phyloP scores from a whole-genome alignment of 37 sponge, comb jelly and placozoan genomes.

The Corticium candelabrum region DNA sequence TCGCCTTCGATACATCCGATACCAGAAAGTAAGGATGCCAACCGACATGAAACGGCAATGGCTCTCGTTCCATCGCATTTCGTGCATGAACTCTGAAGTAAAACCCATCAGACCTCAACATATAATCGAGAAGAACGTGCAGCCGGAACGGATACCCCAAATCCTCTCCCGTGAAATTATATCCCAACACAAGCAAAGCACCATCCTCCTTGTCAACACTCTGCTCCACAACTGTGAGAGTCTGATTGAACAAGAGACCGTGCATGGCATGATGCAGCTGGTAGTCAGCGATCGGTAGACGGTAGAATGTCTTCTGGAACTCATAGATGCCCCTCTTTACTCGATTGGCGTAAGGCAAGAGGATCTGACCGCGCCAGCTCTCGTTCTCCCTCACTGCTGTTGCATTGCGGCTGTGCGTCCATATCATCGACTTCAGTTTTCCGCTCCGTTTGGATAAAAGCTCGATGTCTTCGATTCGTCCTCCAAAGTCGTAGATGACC shows the following conservation, averaged over 20 bases:
- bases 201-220: not conserved
- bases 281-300: constrained; percentile 44
- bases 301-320: constrained; percentile 37
- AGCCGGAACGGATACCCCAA: constrained; percentile 53
- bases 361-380: constrained; percentile 47
- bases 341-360: constrained; percentile 68
- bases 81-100: constrained; percentile 12
- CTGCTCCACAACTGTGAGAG: not conserved
- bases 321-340: constrained; percentile 35
- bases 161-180: constrained; percentile 14
- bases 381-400: constrained; percentile 51
- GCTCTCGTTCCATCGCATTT: constrained; percentile 25
- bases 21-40: constrained; percentile 73
- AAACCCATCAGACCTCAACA: constrained; percentile 25
- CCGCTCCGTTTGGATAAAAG: constrained; percentile 15
- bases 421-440: constrained; percentile 23
- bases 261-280: constrained; percentile 43
- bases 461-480: constrained; percentile 42
- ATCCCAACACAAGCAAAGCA: constrained; percentile 7
- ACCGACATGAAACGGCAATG: constrained; percentile 56
- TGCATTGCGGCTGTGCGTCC: constrained; percentile 44
- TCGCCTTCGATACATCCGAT: constrained; percentile 17
- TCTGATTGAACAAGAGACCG: constrained; percentile 35
- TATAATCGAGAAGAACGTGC: constrained; percentile 25
- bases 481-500: constrained; percentile 54